These are phyloP conservation scores for Phainopepla nitens DNA, from an alignment of 2,113 vertebrate genomes.

Conservation along the genomic window DNA sequence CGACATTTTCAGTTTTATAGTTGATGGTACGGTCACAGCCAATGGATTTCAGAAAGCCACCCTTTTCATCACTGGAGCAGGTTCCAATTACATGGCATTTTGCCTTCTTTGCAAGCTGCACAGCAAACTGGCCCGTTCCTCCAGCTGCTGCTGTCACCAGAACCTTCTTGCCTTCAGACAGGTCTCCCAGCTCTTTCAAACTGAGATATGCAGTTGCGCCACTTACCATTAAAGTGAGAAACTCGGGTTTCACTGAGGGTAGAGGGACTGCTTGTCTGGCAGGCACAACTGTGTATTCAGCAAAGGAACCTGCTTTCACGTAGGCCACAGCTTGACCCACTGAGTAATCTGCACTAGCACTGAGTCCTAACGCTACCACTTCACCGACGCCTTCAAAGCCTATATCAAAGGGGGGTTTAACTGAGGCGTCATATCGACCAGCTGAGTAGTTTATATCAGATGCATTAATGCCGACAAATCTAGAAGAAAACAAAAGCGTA, in stretches of 20 bases:
- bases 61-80: constrained; percentile 86
- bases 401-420: constrained; percentile 83
- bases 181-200: constrained; percentile 81
- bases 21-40: constrained; percentile 88
- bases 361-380: constrained; percentile 88
- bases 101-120: constrained; percentile 87
- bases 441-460: constrained; percentile 93
- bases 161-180: constrained; percentile 82
- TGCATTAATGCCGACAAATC: constrained; percentile 91
- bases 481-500: constrained; percentile 70
- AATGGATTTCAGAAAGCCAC: constrained; percentile 84
- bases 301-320: constrained; percentile 80
- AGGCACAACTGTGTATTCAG: constrained; percentile 86
- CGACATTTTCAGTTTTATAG: constrained; percentile 80
- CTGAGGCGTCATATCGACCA: constrained; percentile 81
- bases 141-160: constrained; percentile 89
- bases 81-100: constrained; percentile 91
- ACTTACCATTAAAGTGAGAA: constrained; percentile 84
- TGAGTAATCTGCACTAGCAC: constrained; percentile 79
- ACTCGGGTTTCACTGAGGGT: constrained; percentile 79
- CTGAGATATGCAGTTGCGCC: constrained; percentile 87
- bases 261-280: constrained; percentile 73
- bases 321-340: constrained; percentile 88
- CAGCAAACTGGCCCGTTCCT: constrained; percentile 89
- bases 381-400: constrained; percentile 92